phyloP scores from a whole-genome alignment of 2,113 vertebrate species.

The Lampris incognitus region DNA sequence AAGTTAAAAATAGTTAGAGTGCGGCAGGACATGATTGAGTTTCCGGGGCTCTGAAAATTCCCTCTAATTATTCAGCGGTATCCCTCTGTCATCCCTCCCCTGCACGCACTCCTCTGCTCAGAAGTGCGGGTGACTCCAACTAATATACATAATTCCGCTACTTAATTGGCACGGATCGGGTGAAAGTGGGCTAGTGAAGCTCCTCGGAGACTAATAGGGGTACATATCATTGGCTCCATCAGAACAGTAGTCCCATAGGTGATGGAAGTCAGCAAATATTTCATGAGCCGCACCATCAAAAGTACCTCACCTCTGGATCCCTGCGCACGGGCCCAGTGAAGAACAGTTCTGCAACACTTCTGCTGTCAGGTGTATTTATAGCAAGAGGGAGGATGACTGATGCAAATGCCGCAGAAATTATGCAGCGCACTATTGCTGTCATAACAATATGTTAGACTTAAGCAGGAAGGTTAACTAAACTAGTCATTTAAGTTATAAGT shows the following conservation, averaged over 20 bases:
- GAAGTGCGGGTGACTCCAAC: constrained; percentile 89
- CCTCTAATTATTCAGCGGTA: constrained; percentile 94
- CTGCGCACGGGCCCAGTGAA: constrained; percentile 78
- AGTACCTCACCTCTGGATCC: constrained; percentile 84
- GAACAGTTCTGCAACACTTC: constrained; percentile 74
- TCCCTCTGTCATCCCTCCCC: constrained; percentile 89
- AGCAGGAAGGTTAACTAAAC: constrained; percentile 85
- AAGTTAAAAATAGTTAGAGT: constrained; percentile 89
- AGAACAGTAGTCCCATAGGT: constrained; percentile 91
- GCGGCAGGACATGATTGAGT: constrained; percentile 85
- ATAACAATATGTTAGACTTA: constrained; percentile 83
- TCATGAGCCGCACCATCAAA: constrained; percentile 84
- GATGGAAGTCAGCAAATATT: constrained; percentile 92
- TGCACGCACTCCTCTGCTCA: constrained; percentile 83
- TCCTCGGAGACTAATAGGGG: constrained; percentile 91
- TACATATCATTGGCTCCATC: constrained; percentile 94
- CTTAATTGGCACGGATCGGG: constrained; percentile 93
- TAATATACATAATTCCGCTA: constrained; percentile 97
- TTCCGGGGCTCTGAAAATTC: constrained; percentile 89
- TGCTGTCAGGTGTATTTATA: constrained; percentile 85
- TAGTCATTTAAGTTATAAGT: constrained; percentile 87
- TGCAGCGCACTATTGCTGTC: constrained; percentile 79
- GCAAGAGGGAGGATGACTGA: constrained; percentile 83
- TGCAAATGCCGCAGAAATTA: constrained; percentile 87
- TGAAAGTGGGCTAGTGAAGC: constrained; percentile 88